Evolutionary conservation across 2,797 vertebrate genomes (phyloP).

Genomic region (Syndactyla subalaris): DNA sequence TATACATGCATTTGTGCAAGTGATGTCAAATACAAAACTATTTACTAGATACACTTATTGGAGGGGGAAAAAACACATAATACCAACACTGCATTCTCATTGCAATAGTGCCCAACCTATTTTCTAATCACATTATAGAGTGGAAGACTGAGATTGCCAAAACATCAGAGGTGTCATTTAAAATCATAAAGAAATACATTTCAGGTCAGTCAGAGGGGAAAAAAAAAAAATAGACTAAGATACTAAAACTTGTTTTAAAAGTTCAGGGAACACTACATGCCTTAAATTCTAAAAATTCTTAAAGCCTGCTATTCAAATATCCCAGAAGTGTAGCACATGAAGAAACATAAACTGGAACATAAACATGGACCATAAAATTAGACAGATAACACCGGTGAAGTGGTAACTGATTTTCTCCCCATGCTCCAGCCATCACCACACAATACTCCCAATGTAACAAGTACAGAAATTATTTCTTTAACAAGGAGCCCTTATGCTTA

Average conservation of each 20-base stretch:
- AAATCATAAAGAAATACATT: background rate
- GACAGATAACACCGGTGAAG: background rate
- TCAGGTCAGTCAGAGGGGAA: background rate
- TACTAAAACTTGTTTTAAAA: background rate
- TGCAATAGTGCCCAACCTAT: background rate
- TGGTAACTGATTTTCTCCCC: background rate
- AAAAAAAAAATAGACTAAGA: fast-evolving
- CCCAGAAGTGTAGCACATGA: background rate
- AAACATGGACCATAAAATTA: background rate
- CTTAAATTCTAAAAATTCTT: background rate
- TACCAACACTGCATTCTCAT: background rate
- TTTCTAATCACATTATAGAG: background rate
- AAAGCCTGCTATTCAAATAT: background rate
- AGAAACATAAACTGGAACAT: background rate
- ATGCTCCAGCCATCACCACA: background rate
- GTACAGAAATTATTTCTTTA: background rate
- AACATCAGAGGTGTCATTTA: background rate
- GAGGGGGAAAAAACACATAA: background rate
- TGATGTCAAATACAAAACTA: background rate
- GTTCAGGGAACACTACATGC: background rate
- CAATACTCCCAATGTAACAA: background rate
- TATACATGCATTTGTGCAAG: background rate
- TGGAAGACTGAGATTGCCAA: background rate
- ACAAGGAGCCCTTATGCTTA: background rate
- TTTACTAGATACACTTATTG: background rate